Evolutionary conservation across 2,113 vertebrate genomes (phyloP), one percentile per base, ranked within the genome.

Genomic region (Casuarius casuarius): DNA sequence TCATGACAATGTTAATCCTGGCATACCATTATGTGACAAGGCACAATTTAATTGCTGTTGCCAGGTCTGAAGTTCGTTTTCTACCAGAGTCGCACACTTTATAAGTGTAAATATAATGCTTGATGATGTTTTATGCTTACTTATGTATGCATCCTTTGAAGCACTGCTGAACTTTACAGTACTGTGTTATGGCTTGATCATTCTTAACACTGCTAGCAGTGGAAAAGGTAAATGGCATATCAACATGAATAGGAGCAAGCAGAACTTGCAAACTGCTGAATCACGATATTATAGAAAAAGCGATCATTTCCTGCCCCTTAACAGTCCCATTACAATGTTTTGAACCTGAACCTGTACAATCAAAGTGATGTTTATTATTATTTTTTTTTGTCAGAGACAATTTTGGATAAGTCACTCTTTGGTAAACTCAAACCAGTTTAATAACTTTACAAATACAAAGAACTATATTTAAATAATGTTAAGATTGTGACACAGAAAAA

Each of bases 351-450:
- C 96, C 94, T 97, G 97, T 97, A 98, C 98, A 98, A 98, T 98
- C 98, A 98, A 98, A 95, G 72, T 40, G 92, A 97, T 97, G 96
- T 94, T 93, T 97, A 2, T 31, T 94, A 66, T 78, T 78, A n/a
- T 20, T 66, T 25, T 66, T 90, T 96, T 97, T 98, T 97, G 97
- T 98, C 98, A 97, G 97, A 98, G 98, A 98, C 97, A 97, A 97
- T 98, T 98, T 98, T 98, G 98, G 98, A 98, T 98, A 98, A 98
- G 97, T 98, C 98, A 98, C 97, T 98, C 98, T 98, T 98, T 98
- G 98, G 98, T 98, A 98, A 98, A 98, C 98, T 98, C 97, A 98
- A 98, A 98, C 98, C 98, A 96, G 97, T 96, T 94, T 35, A 95
- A 97, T 92, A 98, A 95, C 94, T 95, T 94, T 94, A 98, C 93